Evolutionary conservation across 1,140 invertebrate genomes (phyloP), one percentile per base, ranked within the genome.

Genomic region (Drosophila bipectinata): DNA sequence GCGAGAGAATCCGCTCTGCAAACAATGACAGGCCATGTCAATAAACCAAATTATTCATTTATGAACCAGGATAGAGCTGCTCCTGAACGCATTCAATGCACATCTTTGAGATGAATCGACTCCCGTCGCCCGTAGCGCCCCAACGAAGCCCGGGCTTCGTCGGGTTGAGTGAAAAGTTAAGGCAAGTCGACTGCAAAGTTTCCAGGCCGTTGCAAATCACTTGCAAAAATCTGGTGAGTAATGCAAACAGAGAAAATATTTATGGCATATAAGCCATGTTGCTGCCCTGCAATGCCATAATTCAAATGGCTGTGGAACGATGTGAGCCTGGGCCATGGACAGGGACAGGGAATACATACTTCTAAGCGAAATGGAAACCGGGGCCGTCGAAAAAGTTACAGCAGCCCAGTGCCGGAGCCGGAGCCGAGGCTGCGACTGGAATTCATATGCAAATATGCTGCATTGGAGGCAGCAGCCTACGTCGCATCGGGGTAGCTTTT

Each of bases 241-340:
- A 88, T 87, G 83, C 84, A 89, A 87, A 77, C 84, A 88, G 69
- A 63, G 79, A 77, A 88, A 88, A 87, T 83, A 87, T 87, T 88
- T 87, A 87, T 87, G 76, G 75, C 72, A 72, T 79, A 83, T 79
- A 87, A 82, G 79, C 83, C 82, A 67, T 83, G 83, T 71, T 55
- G 62, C 76, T 79, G 79, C 76, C 78, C 79, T 89, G 80, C 79
- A 83, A 83, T 83, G 84, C 72, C 79, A 89, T 88, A 88, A 88
- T 89, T 88, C 79, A 88, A 89, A 88, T 83, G 83, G 63, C 66
- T 52, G 59, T 61, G 60, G 56, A 59, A 44, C 72, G 73, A 73
- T 28, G 78, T 51, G 68, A 49, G 68, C 34, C 56, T 48, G 39
- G 47, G 37, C 55, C 49, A 30, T 32, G 64, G 58, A 6, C 26